Evolutionary conservation across 2,113 vertebrate genomes (phyloP), one percentile per base, ranked within the genome.

Genomic region (Bubo scandiacus): DNA sequence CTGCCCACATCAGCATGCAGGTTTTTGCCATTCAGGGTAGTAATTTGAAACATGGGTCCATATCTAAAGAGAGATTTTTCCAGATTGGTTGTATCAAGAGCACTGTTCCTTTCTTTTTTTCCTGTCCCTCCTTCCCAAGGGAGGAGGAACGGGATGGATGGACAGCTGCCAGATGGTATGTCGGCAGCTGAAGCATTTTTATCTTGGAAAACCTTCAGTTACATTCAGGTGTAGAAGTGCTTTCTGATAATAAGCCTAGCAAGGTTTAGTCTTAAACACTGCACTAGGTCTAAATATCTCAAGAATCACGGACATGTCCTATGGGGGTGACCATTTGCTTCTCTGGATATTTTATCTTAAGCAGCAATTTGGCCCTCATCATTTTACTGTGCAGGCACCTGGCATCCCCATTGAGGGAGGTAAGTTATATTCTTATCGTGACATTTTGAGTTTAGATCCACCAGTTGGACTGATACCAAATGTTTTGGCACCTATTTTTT

Each of bases 161-260:
- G 73, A 52, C 36, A 75, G 34, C 66, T 91, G 83, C 74, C 84
- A 88, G 78, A 27, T 59, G 49, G 20, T 30, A 18, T 59, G 36
- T 45, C 86, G 88, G 52, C 61, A 81, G 59, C 86, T 65, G 88
- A 74, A 94, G 54, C 30, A 22, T 45, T 96, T 87, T 82, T 49
- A 18, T 87, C 61, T 93, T 90, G 86, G 47, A 87, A 88, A 59
- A 88, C 78, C 74, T 89, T 83, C 67, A 66, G 52, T 57, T 86
- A 32, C 63, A 11, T 73, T 54, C 70, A 94, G 62, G 45, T 86
- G 12, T 34, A 52, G 54, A 81, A 80, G 17, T 45, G 42, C 21
- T 86, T 59, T 67, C 72, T 78, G 82, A 20, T n/a, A 29, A 71
- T 47, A 51, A 83, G 2, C 61, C 30, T 88, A 15, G 13, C 20